Evolutionary conservation across 2,888 invertebrate species (phyloP), one percentile per base, ranked within the genome.

Genomic region (Tetragnatha montana): DNA sequence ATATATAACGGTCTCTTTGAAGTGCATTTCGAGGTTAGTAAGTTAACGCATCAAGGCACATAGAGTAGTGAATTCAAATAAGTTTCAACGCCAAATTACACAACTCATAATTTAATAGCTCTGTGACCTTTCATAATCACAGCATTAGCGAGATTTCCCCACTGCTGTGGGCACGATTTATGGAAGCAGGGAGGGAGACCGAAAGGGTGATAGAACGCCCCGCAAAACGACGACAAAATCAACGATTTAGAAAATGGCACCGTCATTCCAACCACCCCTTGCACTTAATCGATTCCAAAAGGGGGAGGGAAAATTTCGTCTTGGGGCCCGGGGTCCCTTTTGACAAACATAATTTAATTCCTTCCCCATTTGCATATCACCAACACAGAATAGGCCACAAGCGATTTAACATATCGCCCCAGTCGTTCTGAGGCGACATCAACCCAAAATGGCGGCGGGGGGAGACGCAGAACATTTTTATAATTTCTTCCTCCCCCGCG

Each of bases 321-420:
- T 69, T 8, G 71, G 70, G 49, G 71, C 74, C 74, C 86, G 49
- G 35, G 14, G 35, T 12, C 35, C 85, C 74, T 68, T 82, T 71
- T 71, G 87, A 75, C 75, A 71, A 88, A 82, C 81, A 88, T 88
- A 88, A 88, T 88, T 88, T 82, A 81, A 88, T 88, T 88, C 78
- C 35, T 12, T 71, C 83, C 47, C 12, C 71, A 87, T 87, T 78
- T 87, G 87, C 87, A 88, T 88, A 88, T 88, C 87, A 71, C 19
- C 76, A 70, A 82, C 87, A 88, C 81, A 82, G 81, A 88, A 88
- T 88, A 82, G 81, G 87, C 87, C 81, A 70, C 87, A 88, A 82
- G 87, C 82, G 35, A 88, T 88, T 88, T 88, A 76, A 88, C 81
- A 82, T 82, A 82, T 82, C 82, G 70, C 69, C 74, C 76, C n/a